Evolutionary conservation across 2,797 vertebrate species (phyloP), one percentile per base, ranked within the genome.

Genomic region (Chelon auratus): DNA sequence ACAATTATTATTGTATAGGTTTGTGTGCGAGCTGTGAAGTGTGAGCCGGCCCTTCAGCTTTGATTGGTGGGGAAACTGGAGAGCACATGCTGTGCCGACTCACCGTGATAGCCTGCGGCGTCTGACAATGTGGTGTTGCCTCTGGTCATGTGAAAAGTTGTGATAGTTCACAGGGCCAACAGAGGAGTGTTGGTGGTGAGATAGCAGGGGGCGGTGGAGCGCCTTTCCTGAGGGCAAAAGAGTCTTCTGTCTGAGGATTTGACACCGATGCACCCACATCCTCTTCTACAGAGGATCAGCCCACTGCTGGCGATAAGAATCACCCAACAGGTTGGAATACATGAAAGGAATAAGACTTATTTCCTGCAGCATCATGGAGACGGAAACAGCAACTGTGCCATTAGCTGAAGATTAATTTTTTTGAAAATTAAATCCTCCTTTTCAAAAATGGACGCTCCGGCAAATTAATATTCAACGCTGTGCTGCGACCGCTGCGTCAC

Each of bases 221-320:
- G 3, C 54, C 58, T 75, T 82, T 36, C 50, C 74, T 64, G 14
- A 43, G 64, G 81, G 62, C 55, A 73, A 14, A 52, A 22, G 42
- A 54, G 53, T 57, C 61, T 37, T 51, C 14, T 17, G 74, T 68
- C 54, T 50, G n/a, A 69, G 63, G 58, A 78, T 77, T 68, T 75
- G 75, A 81, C 83, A 78, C 56, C 37, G 15, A 33, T 65, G 66
- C 45, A 69, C 65, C 70, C 75, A 61, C 73, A 77, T 78, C 75
- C 82, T 65, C 60, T 66, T 70, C 65, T 56, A 54, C 57, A 65
- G 63, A 68, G 68, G 48, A 63, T 62, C 33, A 67, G 42, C 50
- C 13, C 14, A 47, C 51, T 11, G 26, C 11, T 39, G 13, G 7
- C 26, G 53, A 7, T 11, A 33, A 52, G 66, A 59, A 72, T 53